A percentile compares a stretch with the other conserved stretches of the same genome.
phyloP scores from a whole-genome alignment of 2,113 vertebrate genomes.

The Apeltes quadracus region DNA sequence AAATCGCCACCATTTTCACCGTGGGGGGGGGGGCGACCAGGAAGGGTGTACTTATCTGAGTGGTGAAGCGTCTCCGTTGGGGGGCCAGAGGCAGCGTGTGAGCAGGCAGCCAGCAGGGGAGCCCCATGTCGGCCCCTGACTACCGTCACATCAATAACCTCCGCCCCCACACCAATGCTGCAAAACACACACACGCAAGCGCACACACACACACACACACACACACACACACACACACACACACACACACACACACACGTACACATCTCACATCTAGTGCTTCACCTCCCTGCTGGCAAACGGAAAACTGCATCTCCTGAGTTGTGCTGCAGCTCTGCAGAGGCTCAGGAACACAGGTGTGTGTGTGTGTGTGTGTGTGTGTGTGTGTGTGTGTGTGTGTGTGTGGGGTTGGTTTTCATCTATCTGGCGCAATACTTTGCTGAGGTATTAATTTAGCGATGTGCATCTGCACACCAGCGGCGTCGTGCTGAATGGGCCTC shows the following conservation, averaged over 20 bases:
- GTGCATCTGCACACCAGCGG: slow-evolving; percentile 53
- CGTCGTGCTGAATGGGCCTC: slow-evolving; percentile 40
- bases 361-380: slow-evolving; percentile 22
- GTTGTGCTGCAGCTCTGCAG: slow-evolving; percentile 39
- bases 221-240: too few relatives aligned
- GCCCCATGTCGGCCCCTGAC: slow-evolving; percentile 3
- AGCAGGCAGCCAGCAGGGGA: slow-evolving; percentile 37
- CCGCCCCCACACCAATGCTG: not conserved
- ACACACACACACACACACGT: not conserved
- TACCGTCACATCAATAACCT: slow-evolving; percentile 10
- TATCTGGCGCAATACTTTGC: slow-evolving; percentile 68
- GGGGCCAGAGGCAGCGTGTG: slow-evolving; percentile 50
- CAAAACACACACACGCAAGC: not conserved
- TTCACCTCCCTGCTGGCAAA: slow-evolving; percentile 10
- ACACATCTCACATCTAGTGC: slow-evolving; percentile 6
- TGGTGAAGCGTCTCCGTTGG: slow-evolving; percentile 61
- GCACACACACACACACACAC: not conserved
- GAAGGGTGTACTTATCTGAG: slow-evolving; percentile 63
- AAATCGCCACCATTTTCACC: slow-evolving; percentile 61
- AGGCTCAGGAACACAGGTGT: slow-evolving; percentile 37
- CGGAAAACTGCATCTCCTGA: slow-evolving; percentile 17
- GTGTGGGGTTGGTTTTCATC: slow-evolving; percentile 27
- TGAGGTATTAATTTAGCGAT: slow-evolving; percentile 58
- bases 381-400: slow-evolving; percentile 8
- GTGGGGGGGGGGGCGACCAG: slow-evolving; percentile 58